phyloP scores from a whole-genome alignment of 1,140 invertebrate genomes.

The Brachionus asplanchnoidis region DNA sequence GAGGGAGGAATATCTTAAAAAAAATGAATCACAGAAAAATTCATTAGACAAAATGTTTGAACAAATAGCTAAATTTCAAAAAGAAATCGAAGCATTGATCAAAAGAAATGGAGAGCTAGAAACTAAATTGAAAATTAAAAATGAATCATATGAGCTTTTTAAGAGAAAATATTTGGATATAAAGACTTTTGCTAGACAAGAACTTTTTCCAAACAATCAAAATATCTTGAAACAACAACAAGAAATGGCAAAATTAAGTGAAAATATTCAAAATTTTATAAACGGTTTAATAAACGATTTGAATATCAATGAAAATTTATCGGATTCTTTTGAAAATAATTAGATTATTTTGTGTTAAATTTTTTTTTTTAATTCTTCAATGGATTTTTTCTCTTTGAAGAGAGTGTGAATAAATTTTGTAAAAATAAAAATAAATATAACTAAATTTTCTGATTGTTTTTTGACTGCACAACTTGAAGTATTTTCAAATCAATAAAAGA shows the following conservation, averaged over 20 bases:
- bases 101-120: slow-evolving; percentile 22
- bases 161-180: slow-evolving; percentile 21
- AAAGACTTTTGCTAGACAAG: background rate
- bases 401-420: background rate
- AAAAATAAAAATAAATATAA: background rate
- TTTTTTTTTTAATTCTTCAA: no score
- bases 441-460: no score
- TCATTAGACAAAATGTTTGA: slow-evolving; percentile 34
- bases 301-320: background rate
- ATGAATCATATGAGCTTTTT: background rate
- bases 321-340: background rate
- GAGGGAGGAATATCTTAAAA: slow-evolving; percentile 31
- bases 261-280: slow-evolving; percentile 17
- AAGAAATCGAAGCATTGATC: slow-evolving; percentile 2
- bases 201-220: slow-evolving; percentile 8
- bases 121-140: slow-evolving; percentile 1
- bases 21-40: slow-evolving; percentile 1
- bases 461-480: background rate
- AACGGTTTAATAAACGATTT: slow-evolving; percentile 12
- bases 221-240: slow-evolving; percentile 4
- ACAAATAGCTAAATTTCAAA: slow-evolving; percentile 26
- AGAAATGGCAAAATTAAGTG: background rate
- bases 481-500: background rate
- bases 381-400: background rate
- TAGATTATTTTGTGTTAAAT: background rate